Evolutionary conservation across 1,140 invertebrate species (phyloP).

Genomic region (Habropoda laboriosa): DNA sequence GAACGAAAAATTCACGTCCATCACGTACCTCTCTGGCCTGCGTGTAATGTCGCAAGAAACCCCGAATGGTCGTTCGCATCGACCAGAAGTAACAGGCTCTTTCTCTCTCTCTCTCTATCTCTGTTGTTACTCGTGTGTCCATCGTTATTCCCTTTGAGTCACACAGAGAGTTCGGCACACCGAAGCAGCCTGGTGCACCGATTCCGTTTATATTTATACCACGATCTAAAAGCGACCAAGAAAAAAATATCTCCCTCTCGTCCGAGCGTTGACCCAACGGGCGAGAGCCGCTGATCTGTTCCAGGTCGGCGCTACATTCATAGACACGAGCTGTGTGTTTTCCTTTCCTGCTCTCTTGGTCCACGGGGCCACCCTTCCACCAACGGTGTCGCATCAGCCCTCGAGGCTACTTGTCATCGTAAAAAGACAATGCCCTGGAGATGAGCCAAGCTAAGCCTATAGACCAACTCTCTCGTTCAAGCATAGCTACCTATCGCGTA

Average conservation of each 20-base stretch:
- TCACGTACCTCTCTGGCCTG: background rate
- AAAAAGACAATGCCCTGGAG: constrained; percentile 66
- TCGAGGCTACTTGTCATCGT: constrained; percentile 35
- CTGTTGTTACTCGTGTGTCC: background rate
- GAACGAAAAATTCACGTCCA: background rate
- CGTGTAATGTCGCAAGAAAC: background rate
- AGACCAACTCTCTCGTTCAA: constrained; percentile 8
- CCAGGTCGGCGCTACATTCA: constrained; percentile 35
- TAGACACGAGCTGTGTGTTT: constrained; percentile 25
- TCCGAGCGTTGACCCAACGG: constrained; percentile 39
- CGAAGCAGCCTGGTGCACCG: constrained; percentile 8
- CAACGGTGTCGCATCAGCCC: constrained; percentile 20
- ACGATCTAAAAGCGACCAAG: constrained; percentile 36
- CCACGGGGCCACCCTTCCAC: constrained; percentile 9
- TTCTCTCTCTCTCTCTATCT: no score
- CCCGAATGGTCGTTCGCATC: background rate
- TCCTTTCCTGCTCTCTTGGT: constrained; percentile 26
- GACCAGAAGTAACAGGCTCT: background rate
- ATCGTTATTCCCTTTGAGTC: constrained; percentile 35
- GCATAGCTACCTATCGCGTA: constrained; percentile 15
- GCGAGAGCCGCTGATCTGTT: constrained; percentile 5
- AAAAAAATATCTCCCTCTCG: constrained; percentile 21
- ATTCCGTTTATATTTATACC: constrained; percentile 46
- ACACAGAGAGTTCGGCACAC: constrained; percentile 1
- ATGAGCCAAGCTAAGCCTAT: constrained; percentile 50